Conservation (phyloP, 2,888 invertebrate genomes). For the Eristalinus sepulchralis region DNA sequence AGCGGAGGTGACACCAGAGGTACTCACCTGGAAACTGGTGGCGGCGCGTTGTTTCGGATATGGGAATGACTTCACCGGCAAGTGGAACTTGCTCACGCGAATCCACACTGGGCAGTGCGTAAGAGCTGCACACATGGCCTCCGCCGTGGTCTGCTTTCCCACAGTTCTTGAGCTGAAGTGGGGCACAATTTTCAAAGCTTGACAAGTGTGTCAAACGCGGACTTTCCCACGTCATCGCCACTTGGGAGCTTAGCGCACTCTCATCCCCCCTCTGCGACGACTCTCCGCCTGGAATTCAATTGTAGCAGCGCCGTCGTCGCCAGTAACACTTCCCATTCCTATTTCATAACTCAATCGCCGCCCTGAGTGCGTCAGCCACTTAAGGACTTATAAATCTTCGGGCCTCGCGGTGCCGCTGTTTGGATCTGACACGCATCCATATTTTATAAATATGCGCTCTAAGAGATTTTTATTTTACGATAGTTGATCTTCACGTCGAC, state of each 20-base stretch:
- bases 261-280: neutral
- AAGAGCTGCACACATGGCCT: neutral
- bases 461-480: slow-evolving; percentile 50
- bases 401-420: slow-evolving; percentile 37
- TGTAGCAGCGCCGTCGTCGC: slow-evolving; percentile 5
- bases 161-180: slow-evolving; percentile 15
- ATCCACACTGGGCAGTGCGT: neutral
- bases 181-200: slow-evolving; percentile 16
- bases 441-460: slow-evolving; percentile 48
- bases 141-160: neutral
- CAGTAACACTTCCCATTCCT: slow-evolving; percentile 55
- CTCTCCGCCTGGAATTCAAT: slow-evolving; percentile 32
- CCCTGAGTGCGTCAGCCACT: slow-evolving; percentile 64
- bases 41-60: neutral
- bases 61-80: neutral
- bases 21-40: neutral
- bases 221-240: slow-evolving; percentile 28
- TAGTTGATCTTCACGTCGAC: slow-evolving; percentile 54
- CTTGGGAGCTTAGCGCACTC: neutral
- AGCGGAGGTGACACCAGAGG: neutral
- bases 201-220: slow-evolving; percentile 16
- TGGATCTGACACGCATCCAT: slow-evolving; percentile 55
- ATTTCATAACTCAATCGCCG: slow-evolving; percentile 67
- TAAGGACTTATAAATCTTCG: slow-evolving; percentile 68
- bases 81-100: neutral